Conservation (phyloP, 1,140 invertebrate genomes). For the Papilio glaucus region DNA sequence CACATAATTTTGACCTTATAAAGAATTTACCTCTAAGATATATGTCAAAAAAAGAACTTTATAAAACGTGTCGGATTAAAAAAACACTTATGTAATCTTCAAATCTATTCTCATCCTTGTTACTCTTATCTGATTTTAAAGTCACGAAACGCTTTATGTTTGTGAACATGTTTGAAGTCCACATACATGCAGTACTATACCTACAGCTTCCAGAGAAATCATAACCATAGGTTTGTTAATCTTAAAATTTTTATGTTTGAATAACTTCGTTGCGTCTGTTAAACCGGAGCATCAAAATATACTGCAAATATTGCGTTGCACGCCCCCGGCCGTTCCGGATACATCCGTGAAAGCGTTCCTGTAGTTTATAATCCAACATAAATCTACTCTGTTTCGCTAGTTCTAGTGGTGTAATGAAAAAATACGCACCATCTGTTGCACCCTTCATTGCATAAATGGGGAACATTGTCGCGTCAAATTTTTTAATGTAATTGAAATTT, state of each 20-base stretch:
- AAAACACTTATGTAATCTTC: conserved; percentile 16
- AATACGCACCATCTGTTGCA: conserved; percentile 80
- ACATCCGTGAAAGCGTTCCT: conserved; percentile 66
- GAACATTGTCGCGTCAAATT: conserved; percentile 69
- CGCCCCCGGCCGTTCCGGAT: conserved; percentile 72
- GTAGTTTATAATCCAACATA: conserved; percentile 77
- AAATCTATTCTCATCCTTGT: conserved; percentile 25
- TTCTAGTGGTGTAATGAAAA: conserved; percentile 78
- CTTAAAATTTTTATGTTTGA: conserved; percentile 18
- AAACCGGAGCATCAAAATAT: conserved; percentile 46
- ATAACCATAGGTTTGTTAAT: conserved; percentile 4
- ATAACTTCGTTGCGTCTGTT: conserved; percentile 44
- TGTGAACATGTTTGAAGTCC: neutral
- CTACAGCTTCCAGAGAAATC: conserved; percentile 11
- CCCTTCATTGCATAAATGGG: conserved; percentile 78
- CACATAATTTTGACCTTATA: no score
- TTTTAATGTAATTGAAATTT: conserved; percentile 81
- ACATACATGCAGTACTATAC: neutral
- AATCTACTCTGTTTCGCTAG: conserved; percentile 72
- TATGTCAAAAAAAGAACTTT: conserved; percentile 30
- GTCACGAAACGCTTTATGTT: conserved; percentile 16
- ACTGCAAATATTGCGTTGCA: conserved; percentile 67
- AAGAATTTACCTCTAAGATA: neutral
- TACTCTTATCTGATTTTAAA: conserved; percentile 26
- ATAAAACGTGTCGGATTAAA: neutral